Evolutionary conservation across 2,888 invertebrate species (phyloP), one percentile per base, ranked within the genome.

Genomic region (Venusia cambrica): DNA sequence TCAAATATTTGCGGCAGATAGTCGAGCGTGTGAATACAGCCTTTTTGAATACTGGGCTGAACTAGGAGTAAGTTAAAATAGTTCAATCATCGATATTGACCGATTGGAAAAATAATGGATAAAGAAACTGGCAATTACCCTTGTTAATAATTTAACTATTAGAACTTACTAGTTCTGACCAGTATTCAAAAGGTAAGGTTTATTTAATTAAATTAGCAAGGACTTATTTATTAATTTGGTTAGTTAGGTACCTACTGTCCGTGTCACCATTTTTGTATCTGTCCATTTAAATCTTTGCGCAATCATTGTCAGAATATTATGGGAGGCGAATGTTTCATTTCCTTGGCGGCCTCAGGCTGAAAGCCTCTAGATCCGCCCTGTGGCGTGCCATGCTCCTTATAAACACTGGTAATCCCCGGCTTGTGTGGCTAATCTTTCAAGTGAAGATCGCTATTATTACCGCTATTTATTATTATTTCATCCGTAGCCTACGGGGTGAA

Each of bases 371-470:
- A 58, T 60, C 55, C 71, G 62, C 64, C 68, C 62, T 59, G 67
- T 73, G 73, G 75, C 79, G 71, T 71, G 73, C 71, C 70, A 76
- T 77, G 70, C 78, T 79, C 69, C 79, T 81, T 85, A 84, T 83
- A 85, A 84, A 85, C 83, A 87, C 81, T 85, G 73, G 73, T 81
- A 85, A 85, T 77, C 80, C 76, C 61, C 67, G 73, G 83, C 83
- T 84, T 83, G 76, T 76, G 79, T 74, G 73, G 80, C 84, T 87
- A 87, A 87, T 85, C 85, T 81, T 83, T 79, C 70, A 77, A 83
- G 80, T 79, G 78, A 73, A 85, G 78, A 81, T 83, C 79, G 75
- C 77, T 73, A 80, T 85, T 83, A 83, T n/a, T 75, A 74, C 79
- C 68, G 74, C 79, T 76, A 83, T 87, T 85, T 84, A 81, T 85